Conservation (phyloP, 2,113 vertebrate species). For the Cinclus mexicanus region DNA sequence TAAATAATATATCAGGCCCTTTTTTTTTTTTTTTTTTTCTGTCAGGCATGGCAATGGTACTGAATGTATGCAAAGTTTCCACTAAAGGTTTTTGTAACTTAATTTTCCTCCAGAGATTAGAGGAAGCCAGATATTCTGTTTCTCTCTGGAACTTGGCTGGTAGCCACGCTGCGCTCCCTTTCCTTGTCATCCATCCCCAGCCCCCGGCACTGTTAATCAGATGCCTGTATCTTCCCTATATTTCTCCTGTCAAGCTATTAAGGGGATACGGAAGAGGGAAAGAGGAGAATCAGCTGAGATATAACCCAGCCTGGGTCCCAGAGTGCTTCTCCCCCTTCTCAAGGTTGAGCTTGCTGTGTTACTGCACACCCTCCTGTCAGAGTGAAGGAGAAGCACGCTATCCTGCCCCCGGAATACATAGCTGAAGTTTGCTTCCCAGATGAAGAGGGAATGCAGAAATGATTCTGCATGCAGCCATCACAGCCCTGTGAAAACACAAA, state of each 20-base stretch:
- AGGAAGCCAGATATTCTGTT: constrained; percentile 73
- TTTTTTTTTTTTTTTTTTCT: background rate
- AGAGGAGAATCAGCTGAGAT: constrained; percentile 60
- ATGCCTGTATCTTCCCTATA: constrained; percentile 62
- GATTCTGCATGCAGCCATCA: background rate
- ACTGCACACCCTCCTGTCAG: background rate
- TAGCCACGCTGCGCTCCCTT: constrained; percentile 56
- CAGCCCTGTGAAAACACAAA: background rate
- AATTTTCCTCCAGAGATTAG: constrained; percentile 74
- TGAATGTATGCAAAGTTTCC: constrained; percentile 67
- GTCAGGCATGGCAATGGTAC: constrained; percentile 61
- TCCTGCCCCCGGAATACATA: background rate
- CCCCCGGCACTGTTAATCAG: constrained; percentile 62
- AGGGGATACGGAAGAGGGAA: constrained; percentile 49
- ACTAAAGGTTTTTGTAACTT: constrained; percentile 72
- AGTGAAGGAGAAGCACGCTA: background rate
- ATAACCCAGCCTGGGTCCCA: constrained; percentile 50
- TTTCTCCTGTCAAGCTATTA: constrained; percentile 71
- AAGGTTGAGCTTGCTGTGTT: constrained; percentile 19
- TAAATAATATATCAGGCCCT: constrained; percentile 61
- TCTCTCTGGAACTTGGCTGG: constrained; percentile 70
- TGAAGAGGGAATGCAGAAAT: background rate
- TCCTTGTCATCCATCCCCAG: constrained; percentile 42
- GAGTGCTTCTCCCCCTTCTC: background rate
- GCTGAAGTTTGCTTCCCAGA: background rate